Percentiles rank a stretch among this genome's conserved stretches.
phyloP scores from a whole-genome alignment of 2,888 invertebrate species.

The Eupithecia inturbata region DNA sequence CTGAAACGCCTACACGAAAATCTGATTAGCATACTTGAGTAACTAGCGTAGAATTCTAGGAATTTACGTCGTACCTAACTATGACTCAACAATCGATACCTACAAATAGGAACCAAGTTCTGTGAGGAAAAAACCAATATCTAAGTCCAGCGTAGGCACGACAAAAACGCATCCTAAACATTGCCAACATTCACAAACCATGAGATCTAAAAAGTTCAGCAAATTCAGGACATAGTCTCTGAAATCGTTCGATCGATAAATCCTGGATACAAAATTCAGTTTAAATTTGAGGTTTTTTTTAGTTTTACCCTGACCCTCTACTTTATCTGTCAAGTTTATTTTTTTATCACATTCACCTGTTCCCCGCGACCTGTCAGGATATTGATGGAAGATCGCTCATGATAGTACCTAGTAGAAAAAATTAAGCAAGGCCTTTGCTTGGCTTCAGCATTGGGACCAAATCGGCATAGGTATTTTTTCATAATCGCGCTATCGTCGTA shows the following conservation, averaged over 20 bases:
- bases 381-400: neutral
- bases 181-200: conserved; percentile 12
- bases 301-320: too few relatives aligned
- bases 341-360: neutral
- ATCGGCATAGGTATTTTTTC: neutral
- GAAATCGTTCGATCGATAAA: conserved; percentile 7
- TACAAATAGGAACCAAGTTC: neutral
- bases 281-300: neutral
- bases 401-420: neutral
- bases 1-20: conserved; percentile 16
- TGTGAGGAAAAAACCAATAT: neutral
- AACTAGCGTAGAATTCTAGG: conserved; percentile 13
- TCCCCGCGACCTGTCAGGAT: neutral
- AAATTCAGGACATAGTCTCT: conserved; percentile 4
- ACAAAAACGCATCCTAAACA: neutral
- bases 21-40: conserved; percentile 17
- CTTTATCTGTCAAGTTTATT: neutral
- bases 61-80: conserved; percentile 14
- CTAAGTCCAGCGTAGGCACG: neutral
- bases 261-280: conserved; percentile 14
- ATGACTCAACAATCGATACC: conserved; percentile 23
- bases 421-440: neutral
- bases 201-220: conserved; percentile 15
- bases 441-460: neutral
- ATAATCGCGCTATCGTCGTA: too few relatives aligned